A percentile compares a stretch with the other conserved stretches of the same genome.
These are phyloP conservation scores for Drosophila yooni DNA, from an alignment of 2,888 invertebrate species.

Conservation along the genomic window DNA sequence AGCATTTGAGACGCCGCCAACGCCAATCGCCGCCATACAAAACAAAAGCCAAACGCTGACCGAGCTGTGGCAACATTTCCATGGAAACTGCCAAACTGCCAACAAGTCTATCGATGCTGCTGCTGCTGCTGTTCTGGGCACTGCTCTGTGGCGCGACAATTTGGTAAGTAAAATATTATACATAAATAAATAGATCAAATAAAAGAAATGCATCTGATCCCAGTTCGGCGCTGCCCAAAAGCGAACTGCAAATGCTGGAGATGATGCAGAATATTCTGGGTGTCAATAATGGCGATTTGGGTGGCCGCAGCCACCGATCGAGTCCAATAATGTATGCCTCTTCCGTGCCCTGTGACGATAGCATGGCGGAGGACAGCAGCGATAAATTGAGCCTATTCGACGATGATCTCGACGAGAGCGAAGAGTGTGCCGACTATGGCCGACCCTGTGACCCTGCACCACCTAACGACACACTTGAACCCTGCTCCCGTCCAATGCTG, in stretches of 20 bases:
- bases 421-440: conserved; percentile 53
- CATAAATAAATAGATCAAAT: not conserved
- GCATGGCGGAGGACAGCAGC: conserved; percentile 47
- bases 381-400: conserved; percentile 37
- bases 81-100: conserved; percentile 64
- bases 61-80: conserved; percentile 67
- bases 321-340: conserved; percentile 34
- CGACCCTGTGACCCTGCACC: conserved; percentile 22
- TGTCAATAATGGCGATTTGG: conserved; percentile 31
- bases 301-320: conserved; percentile 40
- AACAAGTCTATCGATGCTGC: conserved; percentile 54
- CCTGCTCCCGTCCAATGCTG: conserved; percentile 26
- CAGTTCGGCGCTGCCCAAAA: conserved; percentile 54
- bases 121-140: conserved; percentile 40
- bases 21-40: conserved; percentile 26
- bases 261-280: conserved; percentile 58
- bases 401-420: conserved; percentile 51
- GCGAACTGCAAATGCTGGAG: conserved; percentile 63
- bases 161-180: conserved; percentile 47
- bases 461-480: conserved; percentile 3
- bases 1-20: conserved; percentile 31
- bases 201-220: not conserved
- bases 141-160: conserved; percentile 29
- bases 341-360: conserved; percentile 67
- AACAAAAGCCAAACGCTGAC: conserved; percentile 71